Evolutionary conservation across 53 echinoderm and acorn worm genomes (phyloP).

Genomic region (Zoroaster sp.): DNA sequence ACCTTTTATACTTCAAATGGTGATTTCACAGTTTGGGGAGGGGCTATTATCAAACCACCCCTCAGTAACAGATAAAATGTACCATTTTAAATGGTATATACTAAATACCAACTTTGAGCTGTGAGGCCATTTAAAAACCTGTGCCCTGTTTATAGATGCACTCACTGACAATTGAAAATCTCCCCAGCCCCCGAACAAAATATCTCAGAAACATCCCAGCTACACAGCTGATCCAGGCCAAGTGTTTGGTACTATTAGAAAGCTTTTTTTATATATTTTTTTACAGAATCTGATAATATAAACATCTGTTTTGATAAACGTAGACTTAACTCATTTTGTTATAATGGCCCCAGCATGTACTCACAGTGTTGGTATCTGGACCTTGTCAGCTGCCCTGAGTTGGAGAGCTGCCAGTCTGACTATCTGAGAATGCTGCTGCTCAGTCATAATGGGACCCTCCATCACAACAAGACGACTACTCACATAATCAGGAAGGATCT

Average conservation of each 20-base stretch:
- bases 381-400: conserved; percentile 67
- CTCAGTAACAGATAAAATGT: background rate
- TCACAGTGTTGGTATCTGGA: conserved; percentile 89
- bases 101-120: background rate
- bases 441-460: conserved; percentile 48
- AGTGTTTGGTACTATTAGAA: background rate
- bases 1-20: too few relatives aligned
- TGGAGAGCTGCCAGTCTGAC: conserved; percentile 75
- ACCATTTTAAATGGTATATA: background rate
- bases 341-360: background rate
- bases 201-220: too few relatives aligned
- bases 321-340: too few relatives aligned
- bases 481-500: conserved; percentile 81
- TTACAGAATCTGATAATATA: background rate
- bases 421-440: conserved; percentile 48
- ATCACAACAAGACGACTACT: conserved; percentile 58
- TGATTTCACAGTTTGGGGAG: background rate
- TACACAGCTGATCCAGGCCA: background rate
- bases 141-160: too few relatives aligned
- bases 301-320: background rate
- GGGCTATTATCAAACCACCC: background rate
- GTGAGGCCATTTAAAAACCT: too few relatives aligned
- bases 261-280: background rate
- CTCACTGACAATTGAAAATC: too few relatives aligned
- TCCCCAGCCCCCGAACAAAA: too few relatives aligned